Percentiles rank a stretch among this genome's conserved stretches.
Conservation (phyloP, 2,888 invertebrate genomes). For the Caenorhabditis imperialis region DNA sequence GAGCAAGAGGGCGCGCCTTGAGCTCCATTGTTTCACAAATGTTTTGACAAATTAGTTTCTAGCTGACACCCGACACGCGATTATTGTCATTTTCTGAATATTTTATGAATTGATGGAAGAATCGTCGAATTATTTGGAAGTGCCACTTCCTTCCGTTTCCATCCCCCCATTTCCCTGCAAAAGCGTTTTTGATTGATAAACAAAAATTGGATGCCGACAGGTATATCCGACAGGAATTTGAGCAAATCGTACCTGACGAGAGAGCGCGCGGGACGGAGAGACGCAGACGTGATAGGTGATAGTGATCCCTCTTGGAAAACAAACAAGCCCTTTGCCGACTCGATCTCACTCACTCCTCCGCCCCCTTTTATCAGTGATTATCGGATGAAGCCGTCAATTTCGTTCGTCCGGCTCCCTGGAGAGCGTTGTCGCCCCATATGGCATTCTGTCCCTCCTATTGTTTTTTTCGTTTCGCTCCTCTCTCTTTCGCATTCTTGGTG, state of each 20-base stretch:
- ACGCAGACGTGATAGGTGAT: conserved; percentile 18
- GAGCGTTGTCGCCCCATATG: conserved; percentile 35
- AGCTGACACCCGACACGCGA: conserved; percentile 10
- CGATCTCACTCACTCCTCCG: conserved; percentile 12
- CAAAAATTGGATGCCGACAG: conserved; percentile 44
- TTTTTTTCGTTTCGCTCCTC: conserved; percentile 31
- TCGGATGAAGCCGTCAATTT: neutral
- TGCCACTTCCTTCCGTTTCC: neutral
- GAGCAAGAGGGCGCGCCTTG: neutral
- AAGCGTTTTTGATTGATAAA: conserved; percentile 48
- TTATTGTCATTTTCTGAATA: neutral
- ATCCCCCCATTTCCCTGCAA: too few species aligned
- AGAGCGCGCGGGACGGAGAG: conserved; percentile 6
- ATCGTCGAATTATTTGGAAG: neutral
- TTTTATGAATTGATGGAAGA: conserved; percentile 9
- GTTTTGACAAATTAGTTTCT: conserved; percentile 8
- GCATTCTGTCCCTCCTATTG: conserved; percentile 39
- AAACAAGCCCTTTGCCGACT: conserved; percentile 35
- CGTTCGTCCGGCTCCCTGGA: neutral
- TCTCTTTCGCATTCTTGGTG: conserved; percentile 23
- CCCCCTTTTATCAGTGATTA: conserved; percentile 10
- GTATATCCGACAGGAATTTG: conserved; percentile 45
- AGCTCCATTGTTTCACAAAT: too few species aligned
- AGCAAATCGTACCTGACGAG: conserved; percentile 41
- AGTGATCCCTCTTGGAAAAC: conserved; percentile 44